Conservation (phyloP, 2,888 invertebrate species). For the Rotaria socialis region DNA sequence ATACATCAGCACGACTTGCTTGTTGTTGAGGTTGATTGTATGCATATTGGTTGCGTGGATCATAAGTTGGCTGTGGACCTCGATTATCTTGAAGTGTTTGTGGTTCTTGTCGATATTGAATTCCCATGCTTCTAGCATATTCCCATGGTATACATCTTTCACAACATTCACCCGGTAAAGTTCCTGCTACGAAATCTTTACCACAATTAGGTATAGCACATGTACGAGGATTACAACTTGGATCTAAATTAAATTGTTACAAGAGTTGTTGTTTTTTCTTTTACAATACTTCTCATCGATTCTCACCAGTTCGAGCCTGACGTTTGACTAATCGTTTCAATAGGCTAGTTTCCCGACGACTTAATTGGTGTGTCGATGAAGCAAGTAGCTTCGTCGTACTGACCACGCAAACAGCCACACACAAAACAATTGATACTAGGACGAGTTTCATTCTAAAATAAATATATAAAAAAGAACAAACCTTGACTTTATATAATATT, state of each 20-base stretch:
- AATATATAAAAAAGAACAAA: background rate
- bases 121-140: background rate
- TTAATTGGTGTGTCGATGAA: background rate
- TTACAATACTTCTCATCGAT: accelerated
- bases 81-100: background rate
- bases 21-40: background rate
- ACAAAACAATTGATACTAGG: background rate
- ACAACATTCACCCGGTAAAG: conserved; percentile 15
- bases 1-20: background rate
- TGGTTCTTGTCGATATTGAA: background rate
- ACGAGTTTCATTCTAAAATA: background rate
- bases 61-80: background rate
- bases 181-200: background rate
- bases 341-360: background rate
- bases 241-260: background rate
- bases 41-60: background rate
- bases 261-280: background rate
- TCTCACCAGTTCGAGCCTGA: background rate
- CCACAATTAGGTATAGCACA: conserved; percentile 29
- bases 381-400: background rate
- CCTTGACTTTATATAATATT: background rate
- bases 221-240: background rate
- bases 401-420: background rate
- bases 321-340: background rate
- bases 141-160: conserved; percentile 20